Evolutionary conservation across 2,888 invertebrate genomes (phyloP).

Genomic region (Pseudeuparius sepicola): DNA sequence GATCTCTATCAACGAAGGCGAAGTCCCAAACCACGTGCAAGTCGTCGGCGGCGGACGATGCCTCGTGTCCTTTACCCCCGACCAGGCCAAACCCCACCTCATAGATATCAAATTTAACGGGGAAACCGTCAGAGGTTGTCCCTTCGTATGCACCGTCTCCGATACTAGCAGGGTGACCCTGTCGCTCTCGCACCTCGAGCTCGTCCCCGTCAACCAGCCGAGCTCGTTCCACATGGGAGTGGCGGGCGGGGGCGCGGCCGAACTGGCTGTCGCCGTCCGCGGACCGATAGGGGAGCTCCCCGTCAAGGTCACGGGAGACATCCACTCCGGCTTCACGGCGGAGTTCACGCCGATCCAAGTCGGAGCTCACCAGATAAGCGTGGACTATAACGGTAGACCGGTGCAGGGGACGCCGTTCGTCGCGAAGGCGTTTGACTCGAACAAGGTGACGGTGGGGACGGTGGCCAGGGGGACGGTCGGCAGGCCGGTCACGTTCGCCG

Average conservation of each 20-base stretch:
- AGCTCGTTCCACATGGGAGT: conserved; percentile 73
- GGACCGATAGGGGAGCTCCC: conserved; percentile 82
- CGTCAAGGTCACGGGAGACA: conserved; percentile 80
- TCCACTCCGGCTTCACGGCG: conserved; percentile 77
- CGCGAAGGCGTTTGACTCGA: conserved; percentile 89
- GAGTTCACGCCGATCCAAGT: conserved; percentile 89
- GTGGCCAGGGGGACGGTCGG: conserved; percentile 75
- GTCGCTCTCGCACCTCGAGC: conserved; percentile 64
- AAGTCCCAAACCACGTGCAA: conserved; percentile 96
- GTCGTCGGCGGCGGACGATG: conserved; percentile 93
- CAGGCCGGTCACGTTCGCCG: conserved; percentile 86
- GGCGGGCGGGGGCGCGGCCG: conserved; percentile 64
- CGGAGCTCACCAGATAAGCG: conserved; percentile 85
- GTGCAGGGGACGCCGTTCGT: conserved; percentile 84
- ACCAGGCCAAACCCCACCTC: conserved; percentile 79
- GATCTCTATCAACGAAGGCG: conserved; percentile 98
- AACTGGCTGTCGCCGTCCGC: conserved; percentile 79
- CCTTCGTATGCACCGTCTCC: conserved; percentile 77
- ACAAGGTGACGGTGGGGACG: conserved; percentile 68
- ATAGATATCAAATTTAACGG: conserved; percentile 96
- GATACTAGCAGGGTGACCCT: conserved; percentile 68
- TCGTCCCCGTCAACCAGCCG: conserved; percentile 75
- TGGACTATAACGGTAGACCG: conserved; percentile 83
- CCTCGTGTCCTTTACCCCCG: conserved; percentile 89
- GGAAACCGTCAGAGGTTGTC: conserved; percentile 84